Evolutionary conservation across 2,888 invertebrate genomes (phyloP).

Genomic region (Chrysodeixis includens): DNA sequence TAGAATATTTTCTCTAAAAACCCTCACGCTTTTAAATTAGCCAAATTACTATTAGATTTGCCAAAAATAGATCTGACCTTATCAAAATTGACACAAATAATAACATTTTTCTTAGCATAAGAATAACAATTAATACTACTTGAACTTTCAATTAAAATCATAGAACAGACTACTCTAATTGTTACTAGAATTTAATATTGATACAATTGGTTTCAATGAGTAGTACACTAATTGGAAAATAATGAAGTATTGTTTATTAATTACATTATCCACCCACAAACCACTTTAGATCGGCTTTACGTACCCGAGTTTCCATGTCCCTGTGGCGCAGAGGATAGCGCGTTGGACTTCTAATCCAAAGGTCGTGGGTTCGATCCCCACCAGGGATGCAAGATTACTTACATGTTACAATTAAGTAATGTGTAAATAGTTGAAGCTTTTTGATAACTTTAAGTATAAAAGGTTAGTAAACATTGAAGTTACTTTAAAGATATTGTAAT

Average conservation of each 20-base stretch:
- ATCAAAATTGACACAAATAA: too few species aligned
- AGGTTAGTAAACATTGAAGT: neutral
- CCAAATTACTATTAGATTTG: too few species aligned
- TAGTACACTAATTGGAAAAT: neutral
- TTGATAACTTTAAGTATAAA: neutral
- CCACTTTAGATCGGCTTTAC: conserved; percentile 25
- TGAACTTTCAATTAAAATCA: too few species aligned
- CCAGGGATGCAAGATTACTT: conserved; percentile 89
- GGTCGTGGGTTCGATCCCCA: conserved; percentile 94
- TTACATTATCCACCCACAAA: neutral
- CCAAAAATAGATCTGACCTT: too few species aligned
- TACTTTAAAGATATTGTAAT: neutral
- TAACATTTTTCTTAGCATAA: too few species aligned
- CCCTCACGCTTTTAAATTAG: too few species aligned
- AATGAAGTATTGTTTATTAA: neutral
- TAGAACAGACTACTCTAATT: neutral
- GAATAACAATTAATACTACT: too few species aligned
- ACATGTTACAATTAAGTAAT: conserved; percentile 7
- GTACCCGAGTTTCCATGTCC: conserved; percentile 76
- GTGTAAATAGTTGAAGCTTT: conserved; percentile 1
- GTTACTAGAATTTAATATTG: neutral
- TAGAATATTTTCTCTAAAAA: too few species aligned
- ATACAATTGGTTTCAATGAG: neutral
- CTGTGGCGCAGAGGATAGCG: conserved; percentile 95
- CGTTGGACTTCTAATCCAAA: conserved; percentile 95